Conservation (phyloP, 2,113 vertebrate species). For the Macrotis lagotis region DNA sequence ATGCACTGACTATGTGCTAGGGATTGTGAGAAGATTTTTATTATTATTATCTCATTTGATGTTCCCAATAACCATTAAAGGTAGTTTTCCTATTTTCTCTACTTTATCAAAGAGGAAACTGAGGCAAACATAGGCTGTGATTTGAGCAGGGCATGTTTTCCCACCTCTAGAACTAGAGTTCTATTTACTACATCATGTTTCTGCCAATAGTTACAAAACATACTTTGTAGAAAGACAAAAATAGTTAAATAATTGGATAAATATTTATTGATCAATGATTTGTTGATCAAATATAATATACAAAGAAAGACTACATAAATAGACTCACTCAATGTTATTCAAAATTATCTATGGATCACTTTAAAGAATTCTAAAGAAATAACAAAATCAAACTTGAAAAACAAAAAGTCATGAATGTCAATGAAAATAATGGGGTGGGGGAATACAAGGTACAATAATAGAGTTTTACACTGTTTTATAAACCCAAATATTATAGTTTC, state of each 20-base stretch:
- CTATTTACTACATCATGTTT: not conserved
- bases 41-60: not conserved
- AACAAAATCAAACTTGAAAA: not conserved
- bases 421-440: not conserved
- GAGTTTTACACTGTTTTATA: too few relatives aligned
- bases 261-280: not conserved
- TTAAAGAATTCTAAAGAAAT: not conserved
- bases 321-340: not conserved
- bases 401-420: not conserved
- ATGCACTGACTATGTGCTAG: not conserved
- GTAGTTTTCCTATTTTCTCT: not conserved
- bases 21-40: not conserved
- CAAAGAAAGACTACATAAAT: not conserved
- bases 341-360: not conserved
- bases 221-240: not conserved
- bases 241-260: not conserved
- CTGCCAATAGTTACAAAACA: not conserved
- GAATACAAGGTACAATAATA: too few relatives aligned
- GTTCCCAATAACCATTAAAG: not conserved
- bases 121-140: not conserved
- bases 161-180: not conserved
- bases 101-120: not conserved
- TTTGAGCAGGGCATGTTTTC: too few relatives aligned
- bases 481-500: too few relatives aligned
- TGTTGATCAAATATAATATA: not conserved